phyloP scores from a whole-genome alignment of 2,113 vertebrate species.

The Herpetotheres cachinnans region DNA sequence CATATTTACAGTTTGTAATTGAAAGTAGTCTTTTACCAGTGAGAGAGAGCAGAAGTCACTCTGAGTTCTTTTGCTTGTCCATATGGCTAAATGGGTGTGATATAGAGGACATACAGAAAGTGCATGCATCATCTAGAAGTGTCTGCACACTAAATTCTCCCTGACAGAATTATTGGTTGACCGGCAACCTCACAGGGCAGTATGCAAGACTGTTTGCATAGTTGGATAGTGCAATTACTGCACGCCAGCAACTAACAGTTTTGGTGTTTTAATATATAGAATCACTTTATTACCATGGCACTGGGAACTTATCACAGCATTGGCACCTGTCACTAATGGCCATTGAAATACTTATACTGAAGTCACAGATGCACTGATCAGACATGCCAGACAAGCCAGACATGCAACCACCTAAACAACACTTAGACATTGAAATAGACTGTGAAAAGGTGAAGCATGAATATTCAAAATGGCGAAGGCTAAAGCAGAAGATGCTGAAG shows the following conservation, averaged over 20 bases:
- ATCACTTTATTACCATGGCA: neutral
- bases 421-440: neutral
- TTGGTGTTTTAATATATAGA: neutral
- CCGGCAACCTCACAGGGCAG: neutral
- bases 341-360: neutral
- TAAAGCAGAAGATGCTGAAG: neutral
- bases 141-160: neutral
- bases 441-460: neutral
- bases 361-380: neutral
- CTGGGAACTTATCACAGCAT: neutral
- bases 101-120: neutral
- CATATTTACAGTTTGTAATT: neutral
- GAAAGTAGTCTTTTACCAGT: neutral
- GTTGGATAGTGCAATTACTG: neutral
- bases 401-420: fast-evolving
- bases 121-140: neutral
- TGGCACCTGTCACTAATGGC: neutral
- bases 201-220: neutral
- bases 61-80: neutral
- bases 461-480: neutral
- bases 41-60: neutral
- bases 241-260: neutral
- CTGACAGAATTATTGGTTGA: neutral
- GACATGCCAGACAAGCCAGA: neutral
- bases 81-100: neutral